Evolutionary conservation across 2,797 vertebrate genomes (phyloP).

Genomic region (Aratinga solstitialis): DNA sequence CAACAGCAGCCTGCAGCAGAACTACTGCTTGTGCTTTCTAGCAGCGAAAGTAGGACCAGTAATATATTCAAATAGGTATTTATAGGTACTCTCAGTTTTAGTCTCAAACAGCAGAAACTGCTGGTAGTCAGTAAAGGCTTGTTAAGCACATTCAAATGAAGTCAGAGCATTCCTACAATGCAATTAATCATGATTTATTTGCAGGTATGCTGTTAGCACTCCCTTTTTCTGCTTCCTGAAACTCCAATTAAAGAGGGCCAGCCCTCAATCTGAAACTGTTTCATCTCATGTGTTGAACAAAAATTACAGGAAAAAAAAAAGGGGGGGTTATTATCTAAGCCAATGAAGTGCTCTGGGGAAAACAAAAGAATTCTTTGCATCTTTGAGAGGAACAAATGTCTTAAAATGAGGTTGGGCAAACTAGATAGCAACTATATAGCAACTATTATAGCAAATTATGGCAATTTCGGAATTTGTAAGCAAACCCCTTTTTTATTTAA

Average conservation of each 20-base stretch:
- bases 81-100: slow-evolving; percentile 63
- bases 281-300: slow-evolving; percentile 1
- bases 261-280: slow-evolving; percentile 43
- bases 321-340: slow-evolving; percentile 4
- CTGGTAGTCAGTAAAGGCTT: slow-evolving; percentile 35
- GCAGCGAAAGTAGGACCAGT: neutral
- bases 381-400: slow-evolving; percentile 1
- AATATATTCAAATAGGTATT: slow-evolving; percentile 53
- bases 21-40: neutral
- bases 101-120: slow-evolving; percentile 57
- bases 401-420: slow-evolving; percentile 13
- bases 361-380: neutral
- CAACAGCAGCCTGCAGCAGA: neutral
- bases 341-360: slow-evolving; percentile 6
- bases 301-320: neutral
- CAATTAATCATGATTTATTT: slow-evolving; percentile 74
- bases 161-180: slow-evolving; percentile 60
- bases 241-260: slow-evolving; percentile 62
- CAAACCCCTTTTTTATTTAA: slow-evolving; percentile 6
- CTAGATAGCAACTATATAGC: neutral
- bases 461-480: neutral
- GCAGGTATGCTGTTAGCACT: slow-evolving; percentile 60
- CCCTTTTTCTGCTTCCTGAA: slow-evolving; percentile 68
- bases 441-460: neutral
- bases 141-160: slow-evolving; percentile 64